A percentile compares a stretch with the other conserved stretches of the same genome.
Evolutionary conservation across 2,888 invertebrate species (phyloP).

Genomic region (Slavum lentiscoides): DNA sequence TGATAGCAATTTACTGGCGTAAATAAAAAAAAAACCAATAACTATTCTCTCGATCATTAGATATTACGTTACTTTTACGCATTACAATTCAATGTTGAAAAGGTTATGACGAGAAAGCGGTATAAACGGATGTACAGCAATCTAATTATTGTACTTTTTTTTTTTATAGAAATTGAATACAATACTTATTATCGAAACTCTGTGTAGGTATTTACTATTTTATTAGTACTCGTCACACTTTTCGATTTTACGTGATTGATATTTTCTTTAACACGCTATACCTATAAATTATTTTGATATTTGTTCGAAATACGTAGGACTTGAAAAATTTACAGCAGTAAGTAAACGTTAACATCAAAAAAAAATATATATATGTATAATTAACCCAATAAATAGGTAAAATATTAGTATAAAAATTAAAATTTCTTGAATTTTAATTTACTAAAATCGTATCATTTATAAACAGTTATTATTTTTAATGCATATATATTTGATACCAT

Average conservation of each 20-base stretch:
- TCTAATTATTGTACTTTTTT: conserved; percentile 19
- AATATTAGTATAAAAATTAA: not conserved
- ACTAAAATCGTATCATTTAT: not conserved
- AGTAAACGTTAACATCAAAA: no score
- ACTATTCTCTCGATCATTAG: not conserved
- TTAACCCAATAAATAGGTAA: not conserved
- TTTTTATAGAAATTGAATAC: not conserved
- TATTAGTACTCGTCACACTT: not conserved
- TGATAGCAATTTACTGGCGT: not conserved
- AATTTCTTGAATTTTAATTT: not conserved
- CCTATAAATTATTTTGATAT: no score
- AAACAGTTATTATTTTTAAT: not conserved
- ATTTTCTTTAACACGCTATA: no score
- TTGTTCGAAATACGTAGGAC: no score
- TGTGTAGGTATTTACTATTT: not conserved
- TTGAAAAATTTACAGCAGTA: no score
- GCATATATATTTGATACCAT: not conserved
- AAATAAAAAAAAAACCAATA: conserved; percentile 35
- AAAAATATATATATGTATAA: not conserved
- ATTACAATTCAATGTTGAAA: conserved; percentile 11
- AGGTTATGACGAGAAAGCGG: conserved; percentile 22
- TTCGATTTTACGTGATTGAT: not conserved
- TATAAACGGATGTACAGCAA: conserved; percentile 27
- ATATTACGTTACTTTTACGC: conserved; percentile 15
- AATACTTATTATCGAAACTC: not conserved